phyloP scores from a whole-genome alignment of 2,797 vertebrate species.

The Cuniculus paca region DNA sequence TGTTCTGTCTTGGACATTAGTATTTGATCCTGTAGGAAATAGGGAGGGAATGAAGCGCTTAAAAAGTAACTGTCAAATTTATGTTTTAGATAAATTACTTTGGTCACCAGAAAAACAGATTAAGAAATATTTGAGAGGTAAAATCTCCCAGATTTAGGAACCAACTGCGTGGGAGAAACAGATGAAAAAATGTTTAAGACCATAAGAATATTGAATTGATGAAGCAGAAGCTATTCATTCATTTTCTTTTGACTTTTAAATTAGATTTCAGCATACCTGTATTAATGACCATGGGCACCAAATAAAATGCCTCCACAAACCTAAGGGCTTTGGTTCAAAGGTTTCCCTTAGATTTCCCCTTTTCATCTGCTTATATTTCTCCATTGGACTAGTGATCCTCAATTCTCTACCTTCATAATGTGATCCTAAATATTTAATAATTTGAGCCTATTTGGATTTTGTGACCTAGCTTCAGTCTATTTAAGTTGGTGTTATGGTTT shows the following conservation, averaged over 20 bases:
- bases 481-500: background rate
- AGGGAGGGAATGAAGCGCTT: background rate
- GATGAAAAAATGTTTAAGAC: background rate
- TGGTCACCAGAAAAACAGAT: constrained; percentile 43
- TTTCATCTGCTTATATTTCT: background rate
- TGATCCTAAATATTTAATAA: background rate
- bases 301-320: background rate
- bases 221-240: background rate
- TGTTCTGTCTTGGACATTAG: background rate
- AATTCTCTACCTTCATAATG: background rate
- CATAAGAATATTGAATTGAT: constrained; percentile 8
- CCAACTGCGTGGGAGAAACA: background rate
- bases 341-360: constrained; percentile 13
- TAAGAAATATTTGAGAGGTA: background rate
- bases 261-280: background rate
- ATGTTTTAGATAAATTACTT: constrained; percentile 21
- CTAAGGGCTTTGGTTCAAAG: constrained; percentile 12
- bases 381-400: background rate
- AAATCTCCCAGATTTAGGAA: background rate
- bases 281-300: background rate
- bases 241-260: constrained; percentile 45
- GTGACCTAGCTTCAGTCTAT: background rate
- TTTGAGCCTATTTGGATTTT: constrained; percentile 25
- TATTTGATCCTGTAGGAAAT: constrained; percentile 31
- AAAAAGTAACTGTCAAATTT: background rate